These are phyloP conservation scores for Polyploca ridens DNA, from an alignment of 2,888 invertebrate genomes.

Conservation along the genomic window DNA sequence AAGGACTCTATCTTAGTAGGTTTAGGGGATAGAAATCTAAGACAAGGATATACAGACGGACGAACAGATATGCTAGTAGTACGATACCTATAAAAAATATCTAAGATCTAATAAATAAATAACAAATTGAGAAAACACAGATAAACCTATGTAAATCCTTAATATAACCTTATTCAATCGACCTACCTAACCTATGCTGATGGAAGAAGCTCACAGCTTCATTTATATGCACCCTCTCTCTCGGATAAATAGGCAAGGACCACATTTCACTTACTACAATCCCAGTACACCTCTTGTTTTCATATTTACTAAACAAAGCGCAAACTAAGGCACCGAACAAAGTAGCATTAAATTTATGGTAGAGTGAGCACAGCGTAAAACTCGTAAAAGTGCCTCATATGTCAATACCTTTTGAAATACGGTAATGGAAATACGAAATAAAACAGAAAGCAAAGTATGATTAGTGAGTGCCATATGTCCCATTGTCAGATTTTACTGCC, in stretches of 20 bases:
- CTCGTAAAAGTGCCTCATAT: constrained; percentile 83
- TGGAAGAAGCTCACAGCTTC: constrained; percentile 13
- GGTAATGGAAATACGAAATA: constrained; percentile 84
- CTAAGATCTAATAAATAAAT: background rate
- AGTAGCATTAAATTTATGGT: constrained; percentile 70
- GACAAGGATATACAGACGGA: too few relatives aligned
- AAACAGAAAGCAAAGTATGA: constrained; percentile 84
- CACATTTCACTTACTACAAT: constrained; percentile 31
- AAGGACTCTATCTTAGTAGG: too few relatives aligned
- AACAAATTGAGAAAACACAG: too few relatives aligned
- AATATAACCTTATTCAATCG: background rate
- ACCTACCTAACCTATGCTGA: background rate
- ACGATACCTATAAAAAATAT: too few relatives aligned
- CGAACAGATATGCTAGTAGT: too few relatives aligned
- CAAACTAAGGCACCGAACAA: constrained; percentile 56
- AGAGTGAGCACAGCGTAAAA: constrained; percentile 68
- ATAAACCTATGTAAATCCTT: background rate
- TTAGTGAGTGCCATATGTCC: constrained; percentile 81
- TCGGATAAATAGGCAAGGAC: constrained; percentile 19
- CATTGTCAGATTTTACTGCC: constrained; percentile 77
- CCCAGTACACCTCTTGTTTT: constrained; percentile 33
- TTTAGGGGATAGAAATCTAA: too few relatives aligned
- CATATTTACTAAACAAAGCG: constrained; percentile 51
- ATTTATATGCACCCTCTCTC: constrained; percentile 28
- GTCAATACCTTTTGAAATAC: constrained; percentile 84